Percentiles rank a stretch among this genome's conserved stretches.
Conservation (phyloP, 2,888 invertebrate species). For the Liposcelis brunnea region DNA sequence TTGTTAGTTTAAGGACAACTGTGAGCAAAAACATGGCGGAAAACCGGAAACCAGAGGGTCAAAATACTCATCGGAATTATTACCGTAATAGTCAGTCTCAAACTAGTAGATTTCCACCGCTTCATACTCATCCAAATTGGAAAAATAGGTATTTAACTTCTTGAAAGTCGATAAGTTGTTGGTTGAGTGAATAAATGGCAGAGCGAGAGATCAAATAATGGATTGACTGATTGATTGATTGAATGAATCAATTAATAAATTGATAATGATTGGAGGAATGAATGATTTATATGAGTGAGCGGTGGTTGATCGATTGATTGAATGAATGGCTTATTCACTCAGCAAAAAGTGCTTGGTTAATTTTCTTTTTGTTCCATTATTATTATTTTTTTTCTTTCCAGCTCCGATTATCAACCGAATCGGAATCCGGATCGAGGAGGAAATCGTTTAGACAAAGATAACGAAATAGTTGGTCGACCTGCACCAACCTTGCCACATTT, state of each 20-base stretch:
- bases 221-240: no score
- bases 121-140: constrained; percentile 14
- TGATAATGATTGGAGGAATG: no score
- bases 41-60: neutral
- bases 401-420: constrained; percentile 28
- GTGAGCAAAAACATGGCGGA: constrained; percentile 7
- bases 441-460: constrained; percentile 22
- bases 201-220: no score
- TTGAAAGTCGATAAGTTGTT: no score
- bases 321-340: no score
- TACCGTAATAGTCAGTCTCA: no score
- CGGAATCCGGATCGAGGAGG: constrained; percentile 26
- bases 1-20: constrained; percentile 9
- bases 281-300: no score
- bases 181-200: no score
- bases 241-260: no score
- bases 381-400: constrained; percentile 6
- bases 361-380: constrained; percentile 10
- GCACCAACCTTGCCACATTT: constrained; percentile 18
- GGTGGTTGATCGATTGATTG: no score
- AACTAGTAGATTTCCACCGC: neutral
- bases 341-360: no score
- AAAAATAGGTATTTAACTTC: constrained; percentile 18
- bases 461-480: constrained; percentile 17
- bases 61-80: no score